Evolutionary conservation across 1,140 invertebrate species (phyloP), one percentile per base, ranked within the genome.

Genomic region (Fopius arisanus): DNA sequence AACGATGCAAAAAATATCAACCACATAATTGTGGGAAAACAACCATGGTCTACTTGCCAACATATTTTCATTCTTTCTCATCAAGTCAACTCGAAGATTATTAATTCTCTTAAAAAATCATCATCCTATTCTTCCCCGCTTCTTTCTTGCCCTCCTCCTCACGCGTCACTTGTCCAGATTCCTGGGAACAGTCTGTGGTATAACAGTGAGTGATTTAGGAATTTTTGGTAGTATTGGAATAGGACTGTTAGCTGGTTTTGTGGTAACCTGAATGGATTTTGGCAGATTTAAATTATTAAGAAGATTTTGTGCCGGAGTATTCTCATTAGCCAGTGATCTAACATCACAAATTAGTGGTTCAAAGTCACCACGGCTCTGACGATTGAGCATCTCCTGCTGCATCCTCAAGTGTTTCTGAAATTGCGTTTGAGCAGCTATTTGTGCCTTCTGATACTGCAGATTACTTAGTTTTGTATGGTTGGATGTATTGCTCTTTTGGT

Each of bases 201-300:
- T 93, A 67, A 94, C 92, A 2, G 93, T 94, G 48, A 94, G 81
- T 1, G 92, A 93, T 82, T 93, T 93, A 10, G 93, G 93, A 79
- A 94, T 93, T 86, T 93, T 93, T 54, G 93, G 92, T 86, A 94
- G 85, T 73, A 85, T 86, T 71, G 86, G 83, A 73, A 87, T 86
- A 33, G 83, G 81, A 72, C 77, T 80, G 19, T 21, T 73, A 9
- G 72, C 73, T 69, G 80, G 80, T 76, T 88, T 88, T 0, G 87
- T 87, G 21, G 87, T 88, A 31, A 88, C 87, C 70, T 88, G 87
- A 75, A 88, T 88, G 4, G 86, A 87, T 71, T 88, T 88, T 3
- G 87, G 87, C 69, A 88, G 75, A 74, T 88, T 87, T 29, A 88
- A 72, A 70, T 86, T 86, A 23, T 84, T 84, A 33, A 88, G 65